Conservation (phyloP, 1,140 invertebrate species). For the Caenorhabditis briggsae region DNA sequence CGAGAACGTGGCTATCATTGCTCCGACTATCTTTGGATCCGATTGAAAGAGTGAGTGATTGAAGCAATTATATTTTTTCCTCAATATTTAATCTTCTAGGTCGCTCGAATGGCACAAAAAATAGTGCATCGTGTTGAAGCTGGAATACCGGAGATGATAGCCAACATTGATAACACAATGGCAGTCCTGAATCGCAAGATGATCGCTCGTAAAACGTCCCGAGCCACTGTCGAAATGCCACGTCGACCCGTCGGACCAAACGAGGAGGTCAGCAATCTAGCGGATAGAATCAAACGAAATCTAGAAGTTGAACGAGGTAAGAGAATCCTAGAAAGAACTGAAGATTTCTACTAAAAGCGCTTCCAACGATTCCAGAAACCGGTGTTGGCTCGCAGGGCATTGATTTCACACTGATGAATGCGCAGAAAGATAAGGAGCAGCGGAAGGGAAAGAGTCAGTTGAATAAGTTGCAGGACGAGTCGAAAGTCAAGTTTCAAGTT, state of each 20-base stretch:
- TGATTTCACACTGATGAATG: conserved; percentile 23
- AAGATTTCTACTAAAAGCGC: conserved; percentile 5
- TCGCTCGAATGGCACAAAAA: conserved; percentile 27
- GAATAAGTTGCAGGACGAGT: conserved; percentile 24
- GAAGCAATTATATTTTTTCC: too few relatives aligned
- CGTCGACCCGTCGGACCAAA: conserved; percentile 27
- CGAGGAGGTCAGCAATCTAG: background rate
- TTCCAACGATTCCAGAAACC: conserved; percentile 9
- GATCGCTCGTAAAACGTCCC: background rate
- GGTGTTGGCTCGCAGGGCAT: background rate
- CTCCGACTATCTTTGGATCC: conserved; percentile 72
- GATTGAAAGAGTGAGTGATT: conserved; percentile 70
- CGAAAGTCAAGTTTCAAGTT: conserved; percentile 46
- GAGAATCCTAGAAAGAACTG: background rate
- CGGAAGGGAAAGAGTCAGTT: conserved; percentile 1
- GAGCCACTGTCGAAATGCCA: conserved; percentile 38
- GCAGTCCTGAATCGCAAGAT: conserved; percentile 19
- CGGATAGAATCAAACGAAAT: conserved; percentile 9
- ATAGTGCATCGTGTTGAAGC: conserved; percentile 11
- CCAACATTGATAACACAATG: conserved; percentile 45
- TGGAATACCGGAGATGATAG: conserved; percentile 26
- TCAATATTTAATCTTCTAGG: conserved; percentile 61
- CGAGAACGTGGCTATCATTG: conserved; percentile 76
- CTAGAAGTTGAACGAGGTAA: background rate
- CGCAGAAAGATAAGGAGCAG: background rate